Conservation (phyloP, 2,888 invertebrate genomes). For the Mythimna lalbum region DNA sequence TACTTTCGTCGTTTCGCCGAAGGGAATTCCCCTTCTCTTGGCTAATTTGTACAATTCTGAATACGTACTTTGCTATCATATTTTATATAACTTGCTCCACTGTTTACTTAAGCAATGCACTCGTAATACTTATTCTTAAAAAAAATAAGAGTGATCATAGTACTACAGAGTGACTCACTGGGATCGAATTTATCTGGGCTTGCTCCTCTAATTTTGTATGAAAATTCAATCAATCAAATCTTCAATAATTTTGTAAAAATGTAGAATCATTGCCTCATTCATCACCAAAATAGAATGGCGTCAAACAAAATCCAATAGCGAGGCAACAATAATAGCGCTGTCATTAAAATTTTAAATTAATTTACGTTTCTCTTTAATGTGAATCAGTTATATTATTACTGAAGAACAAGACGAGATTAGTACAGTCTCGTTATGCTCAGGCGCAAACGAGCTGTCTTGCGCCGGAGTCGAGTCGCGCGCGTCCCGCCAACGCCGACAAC, state of each 20-base stretch:
- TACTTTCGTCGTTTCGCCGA: too few species aligned
- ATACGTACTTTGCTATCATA: neutral
- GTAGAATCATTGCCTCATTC: neutral
- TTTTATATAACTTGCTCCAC: neutral
- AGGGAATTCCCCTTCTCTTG: neutral
- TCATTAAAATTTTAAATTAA: constrained; percentile 71
- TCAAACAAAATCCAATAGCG: constrained; percentile 13
- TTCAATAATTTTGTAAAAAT: neutral
- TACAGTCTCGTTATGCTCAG: constrained; percentile 83
- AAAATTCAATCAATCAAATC: too few species aligned
- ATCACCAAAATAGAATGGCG: neutral
- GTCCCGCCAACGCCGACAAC: constrained; percentile 76
- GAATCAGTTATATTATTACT: constrained; percentile 78
- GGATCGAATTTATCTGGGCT: neutral
- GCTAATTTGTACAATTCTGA: neutral
- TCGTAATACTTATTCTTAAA: neutral
- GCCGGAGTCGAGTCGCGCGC: constrained; percentile 72
- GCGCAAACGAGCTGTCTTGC: constrained; percentile 81
- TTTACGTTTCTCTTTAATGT: constrained; percentile 78
- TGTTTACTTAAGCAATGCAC: neutral
- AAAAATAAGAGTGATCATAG: too few species aligned
- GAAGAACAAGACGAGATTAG: constrained; percentile 79
- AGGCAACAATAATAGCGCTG: constrained; percentile 27
- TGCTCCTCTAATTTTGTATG: too few species aligned
- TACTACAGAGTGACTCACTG: neutral